Evolutionary conservation across 92 coral and sea anemone genomes (phyloP), one percentile per base, ranked within the genome.

Genomic region (Actinostola sp.): DNA sequence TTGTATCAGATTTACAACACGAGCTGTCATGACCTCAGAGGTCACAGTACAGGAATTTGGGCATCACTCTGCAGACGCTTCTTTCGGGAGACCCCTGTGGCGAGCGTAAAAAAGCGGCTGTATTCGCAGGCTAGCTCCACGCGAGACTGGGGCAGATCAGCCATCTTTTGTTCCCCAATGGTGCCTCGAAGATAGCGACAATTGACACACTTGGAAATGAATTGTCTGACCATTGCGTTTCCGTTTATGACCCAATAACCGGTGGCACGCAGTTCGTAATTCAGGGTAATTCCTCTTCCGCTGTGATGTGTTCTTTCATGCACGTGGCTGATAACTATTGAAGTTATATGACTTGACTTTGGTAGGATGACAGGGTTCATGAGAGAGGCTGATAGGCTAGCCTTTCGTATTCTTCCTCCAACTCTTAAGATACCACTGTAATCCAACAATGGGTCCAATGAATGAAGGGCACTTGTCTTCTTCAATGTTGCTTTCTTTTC

Each of bases 101-200:
- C n/a, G n/a, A n/a, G n/a, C n/a, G n/a, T n/a, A n/a, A n/a, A n/a
- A n/a, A n/a, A n/a, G n/a, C n/a, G n/a, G n/a, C n/a, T n/a, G n/a
- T n/a, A n/a, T n/a, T n/a, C n/a, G n/a, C n/a, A n/a, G n/a, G n/a
- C n/a, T n/a, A n/a, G n/a, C n/a, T 70, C 72, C 52, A 82, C 59
- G 43, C 84, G 82, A 5, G 63, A 71, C 79, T 72, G 67, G 33
- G 75, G 88, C 42, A 82, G 72, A n/a, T 87, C 92, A 20, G 88
- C 85, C 92, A 87, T 83, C 62, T 73, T 82, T 74, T 83, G 92
- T 59, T 88, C 79, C 45, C 83, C 80, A 8, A 39, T 32, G 14
- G 70, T 55, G 2, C 84, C 91, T 29, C 80, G 71, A n/a, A 86
- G 83, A 45, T 70, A 34, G 41, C 76, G 80, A 67, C 84, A 86